phyloP scores from a whole-genome alignment of 2,113 vertebrate species.

The Rhinogobius similis region DNA sequence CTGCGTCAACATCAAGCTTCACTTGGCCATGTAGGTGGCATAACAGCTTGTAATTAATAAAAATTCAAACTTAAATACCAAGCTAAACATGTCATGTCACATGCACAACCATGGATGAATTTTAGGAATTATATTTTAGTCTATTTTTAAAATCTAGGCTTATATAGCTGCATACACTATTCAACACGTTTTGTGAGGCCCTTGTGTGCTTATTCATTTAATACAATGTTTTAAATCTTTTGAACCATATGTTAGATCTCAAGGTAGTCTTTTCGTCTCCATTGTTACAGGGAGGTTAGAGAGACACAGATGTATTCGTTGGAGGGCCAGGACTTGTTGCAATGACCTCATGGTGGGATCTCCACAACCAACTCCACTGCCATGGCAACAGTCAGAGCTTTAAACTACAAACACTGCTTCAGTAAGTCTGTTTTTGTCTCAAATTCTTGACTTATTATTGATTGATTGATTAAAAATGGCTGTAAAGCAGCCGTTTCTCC shows the following conservation, averaged over 20 bases:
- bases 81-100: background rate
- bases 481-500: background rate
- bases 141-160: background rate
- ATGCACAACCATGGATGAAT: background rate
- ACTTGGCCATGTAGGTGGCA: background rate
- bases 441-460: background rate
- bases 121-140: background rate
- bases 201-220: conserved; percentile 5
- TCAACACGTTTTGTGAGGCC: conserved; percentile 6
- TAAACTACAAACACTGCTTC: conserved; percentile 23
- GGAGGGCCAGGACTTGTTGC: conserved; percentile 18
- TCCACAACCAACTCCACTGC: conserved; percentile 47
- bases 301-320: conserved; percentile 1
- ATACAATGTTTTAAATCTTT: background rate
- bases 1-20: conserved; percentile 12
- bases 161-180: background rate
- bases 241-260: background rate
- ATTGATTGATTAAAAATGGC: background rate
- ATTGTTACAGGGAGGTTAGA: too few relatives aligned
- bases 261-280: background rate
- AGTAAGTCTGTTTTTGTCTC: conserved; percentile 29
- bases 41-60: background rate
- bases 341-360: conserved; percentile 18
- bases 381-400: conserved; percentile 55
- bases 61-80: background rate